Evolutionary conservation across 2,113 vertebrate genomes (phyloP), one percentile per base, ranked within the genome.

Genomic region (Pimephales promelas): DNA sequence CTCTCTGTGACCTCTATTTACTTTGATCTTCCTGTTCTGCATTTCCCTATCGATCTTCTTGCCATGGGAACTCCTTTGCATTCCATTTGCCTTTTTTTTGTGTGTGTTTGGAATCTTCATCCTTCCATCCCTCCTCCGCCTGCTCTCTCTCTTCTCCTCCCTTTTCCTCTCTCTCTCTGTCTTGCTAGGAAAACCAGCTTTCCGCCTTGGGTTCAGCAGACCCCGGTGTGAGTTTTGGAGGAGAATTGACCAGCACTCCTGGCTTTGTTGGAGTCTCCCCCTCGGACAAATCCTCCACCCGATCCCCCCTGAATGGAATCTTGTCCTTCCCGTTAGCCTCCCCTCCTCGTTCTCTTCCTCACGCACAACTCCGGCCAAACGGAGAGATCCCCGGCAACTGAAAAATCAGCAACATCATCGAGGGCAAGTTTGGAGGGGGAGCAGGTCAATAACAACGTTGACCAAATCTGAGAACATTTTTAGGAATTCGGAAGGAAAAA

Each of bases 181-280:
- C 92, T 96, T 92, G 93, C 95, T 92, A 97, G 96, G 96, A 97
- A 93, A 95, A 93, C 95, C 96, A 97, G 96, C 95, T 95, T 97
- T 94, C 96, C 96, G 95, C 96, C 96, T 93, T 97, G 96, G 96
- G 95, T 97, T 94, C 95, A 93, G 94, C 96, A 97, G 95, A 97
- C 94, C 92, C 93, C 94, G 86, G 94, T 95, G 93, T 95, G 94
- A 95, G 90, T 91, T 90, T 92, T 91, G 93, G 66, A 90, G 89
- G 85, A 89, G 88, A 90, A 86, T 87, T 91, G 90, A 90, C 89
- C 91, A 78, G 87, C 89, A 76, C 90, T 92, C 91, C 88, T 88
- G 91, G 85, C 90, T 92, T 90, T 91, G 89, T 91, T 89, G 89
- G 88, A 91, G 86, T 90, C 89, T 91, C 92, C 88, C 91, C 92